phyloP scores from a whole-genome alignment of 2,797 vertebrate species.

The Tolypeutes matacus region DNA sequence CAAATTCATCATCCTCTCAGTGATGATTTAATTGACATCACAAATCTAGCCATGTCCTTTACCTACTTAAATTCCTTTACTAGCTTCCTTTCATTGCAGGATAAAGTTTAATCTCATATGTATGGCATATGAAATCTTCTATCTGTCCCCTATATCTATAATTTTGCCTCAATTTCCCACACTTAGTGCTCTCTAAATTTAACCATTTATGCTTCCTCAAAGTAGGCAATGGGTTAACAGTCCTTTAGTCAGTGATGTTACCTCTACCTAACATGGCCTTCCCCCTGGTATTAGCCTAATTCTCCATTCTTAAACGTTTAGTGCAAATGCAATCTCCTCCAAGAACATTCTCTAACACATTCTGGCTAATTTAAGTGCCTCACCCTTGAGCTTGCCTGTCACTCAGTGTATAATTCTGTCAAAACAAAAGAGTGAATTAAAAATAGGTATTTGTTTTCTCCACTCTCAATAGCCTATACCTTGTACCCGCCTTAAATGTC shows the following conservation, averaged over 20 bases:
- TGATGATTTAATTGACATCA: slow-evolving; percentile 54
- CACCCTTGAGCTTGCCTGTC: neutral
- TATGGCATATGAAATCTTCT: slow-evolving; percentile 29
- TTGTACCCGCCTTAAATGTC: neutral
- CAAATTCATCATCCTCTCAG: slow-evolving; percentile 26
- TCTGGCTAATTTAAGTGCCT: neutral
- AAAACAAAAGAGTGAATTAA: slow-evolving; percentile 61
- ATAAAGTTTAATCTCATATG: slow-evolving; percentile 52
- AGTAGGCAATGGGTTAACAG: neutral
- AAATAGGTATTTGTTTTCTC: slow-evolving; percentile 1
- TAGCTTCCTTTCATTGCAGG: slow-evolving; percentile 33
- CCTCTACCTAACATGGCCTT: neutral
- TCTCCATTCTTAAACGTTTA: slow-evolving; percentile 52
- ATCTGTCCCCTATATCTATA: slow-evolving; percentile 33
- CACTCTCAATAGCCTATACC: neutral
- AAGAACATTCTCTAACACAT: slow-evolving; percentile 26
- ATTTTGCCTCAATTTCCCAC: neutral
- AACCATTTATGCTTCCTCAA: slow-evolving; percentile 39
- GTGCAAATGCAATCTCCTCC: neutral
- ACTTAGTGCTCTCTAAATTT: slow-evolving; percentile 32
- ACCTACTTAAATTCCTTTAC: slow-evolving; percentile 55
- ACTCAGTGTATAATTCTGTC: neutral
- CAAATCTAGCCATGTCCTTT: slow-evolving; percentile 45
- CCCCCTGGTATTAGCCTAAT: neutral
- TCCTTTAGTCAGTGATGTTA: neutral